Evolutionary conservation across 1,140 invertebrate species (phyloP).

Genomic region (Hesperophylax magnus): DNA sequence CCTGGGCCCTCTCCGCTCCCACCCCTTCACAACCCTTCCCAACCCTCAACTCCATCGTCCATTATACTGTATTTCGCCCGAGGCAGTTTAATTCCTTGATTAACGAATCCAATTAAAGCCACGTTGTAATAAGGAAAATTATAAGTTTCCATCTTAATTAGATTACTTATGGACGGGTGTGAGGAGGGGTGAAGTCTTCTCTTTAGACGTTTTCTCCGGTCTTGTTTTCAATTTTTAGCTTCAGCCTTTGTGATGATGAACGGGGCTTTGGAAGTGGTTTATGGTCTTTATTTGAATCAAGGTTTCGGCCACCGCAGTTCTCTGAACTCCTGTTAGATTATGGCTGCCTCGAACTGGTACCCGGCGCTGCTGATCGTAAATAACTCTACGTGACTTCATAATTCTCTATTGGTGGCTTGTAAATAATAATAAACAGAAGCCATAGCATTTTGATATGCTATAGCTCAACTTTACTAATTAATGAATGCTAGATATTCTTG

Average conservation of each 20-base stretch:
- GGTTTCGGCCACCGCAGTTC: not conserved
- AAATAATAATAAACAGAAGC: too few species aligned
- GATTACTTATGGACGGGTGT: slow-evolving; percentile 59
- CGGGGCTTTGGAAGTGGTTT: slow-evolving; percentile 48
- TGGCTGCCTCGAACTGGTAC: not conserved
- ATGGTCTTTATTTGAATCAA: slow-evolving; percentile 49
- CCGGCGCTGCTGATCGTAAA: not conserved
- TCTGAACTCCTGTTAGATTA: not conserved
- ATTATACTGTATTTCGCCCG: slow-evolving; percentile 56
- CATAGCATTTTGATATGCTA: too few species aligned
- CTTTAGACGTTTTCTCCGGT: slow-evolving; percentile 40
- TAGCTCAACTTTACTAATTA: too few species aligned
- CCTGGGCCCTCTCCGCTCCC: slow-evolving; percentile 7
- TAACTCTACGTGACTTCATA: not conserved
- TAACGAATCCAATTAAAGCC: slow-evolving; percentile 69
- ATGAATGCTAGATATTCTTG: too few species aligned
- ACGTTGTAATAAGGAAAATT: slow-evolving; percentile 66
- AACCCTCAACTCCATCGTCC: slow-evolving; percentile 43
- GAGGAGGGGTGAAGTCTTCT: slow-evolving; percentile 15
- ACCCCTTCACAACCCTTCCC: slow-evolving; percentile 52
- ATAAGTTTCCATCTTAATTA: slow-evolving; percentile 69
- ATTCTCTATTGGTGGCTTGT: not conserved
- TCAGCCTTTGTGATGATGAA: slow-evolving; percentile 46
- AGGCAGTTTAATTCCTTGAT: slow-evolving; percentile 62
- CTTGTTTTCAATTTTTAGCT: slow-evolving; percentile 51